A percentile compares a stretch with the other conserved stretches of the same genome.
These are phyloP conservation scores for Zosterops pallidus DNA, from an alignment of 2,113 vertebrate genomes.

Conservation along the genomic window DNA sequence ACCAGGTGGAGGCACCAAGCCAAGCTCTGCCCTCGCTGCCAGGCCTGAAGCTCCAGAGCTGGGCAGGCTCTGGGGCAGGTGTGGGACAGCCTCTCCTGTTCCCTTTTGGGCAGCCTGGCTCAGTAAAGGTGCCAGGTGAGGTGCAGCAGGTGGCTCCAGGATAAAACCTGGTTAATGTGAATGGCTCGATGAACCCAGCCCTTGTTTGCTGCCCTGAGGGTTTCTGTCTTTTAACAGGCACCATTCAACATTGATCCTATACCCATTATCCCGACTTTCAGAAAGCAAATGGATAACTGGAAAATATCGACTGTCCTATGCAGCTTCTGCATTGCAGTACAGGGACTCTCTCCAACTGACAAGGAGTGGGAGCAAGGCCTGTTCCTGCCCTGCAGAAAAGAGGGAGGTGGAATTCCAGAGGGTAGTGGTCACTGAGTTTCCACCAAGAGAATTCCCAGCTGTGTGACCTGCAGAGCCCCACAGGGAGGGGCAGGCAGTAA, in stretches of 20 bases:
- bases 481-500: neutral
- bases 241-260: neutral
- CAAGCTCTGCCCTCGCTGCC: neutral
- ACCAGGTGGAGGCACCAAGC: conserved; percentile 43
- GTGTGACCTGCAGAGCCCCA: neutral
- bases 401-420: neutral
- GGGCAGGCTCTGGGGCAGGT: neutral
- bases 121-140: neutral
- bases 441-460: neutral
- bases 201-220: neutral
- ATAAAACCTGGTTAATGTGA: neutral
- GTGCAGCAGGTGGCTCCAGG: neutral
- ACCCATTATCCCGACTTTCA: neutral
- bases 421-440: accelerated
- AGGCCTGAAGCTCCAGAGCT: neutral
- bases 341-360: neutral
- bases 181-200: neutral
- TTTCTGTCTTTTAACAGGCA: neutral
- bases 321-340: neutral
- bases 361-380: neutral
- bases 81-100: neutral
- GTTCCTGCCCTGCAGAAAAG: neutral
- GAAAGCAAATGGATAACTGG: neutral
- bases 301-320: neutral
- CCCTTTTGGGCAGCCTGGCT: neutral